These are phyloP conservation scores for Drosophila buzzatii DNA, from an alignment of 2,888 invertebrate genomes.

Conservation along the genomic window DNA sequence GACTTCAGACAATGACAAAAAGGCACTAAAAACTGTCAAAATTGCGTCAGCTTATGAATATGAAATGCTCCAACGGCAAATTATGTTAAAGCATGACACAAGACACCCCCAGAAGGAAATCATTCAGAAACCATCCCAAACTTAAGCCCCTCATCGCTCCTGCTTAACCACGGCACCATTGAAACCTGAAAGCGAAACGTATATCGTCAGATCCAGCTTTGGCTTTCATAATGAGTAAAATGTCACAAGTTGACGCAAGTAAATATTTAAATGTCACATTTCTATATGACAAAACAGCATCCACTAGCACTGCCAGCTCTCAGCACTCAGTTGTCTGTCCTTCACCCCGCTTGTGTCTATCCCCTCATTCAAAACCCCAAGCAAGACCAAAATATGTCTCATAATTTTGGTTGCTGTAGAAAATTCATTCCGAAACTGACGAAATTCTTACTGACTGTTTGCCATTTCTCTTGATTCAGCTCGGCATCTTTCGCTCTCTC, in stretches of 20 bases:
- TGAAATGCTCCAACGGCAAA: slow-evolving; percentile 60
- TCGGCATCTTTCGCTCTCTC: too few species aligned
- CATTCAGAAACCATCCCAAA: neutral
- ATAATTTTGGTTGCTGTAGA: slow-evolving; percentile 62
- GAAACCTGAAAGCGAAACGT: slow-evolving; percentile 43
- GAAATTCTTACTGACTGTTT: slow-evolving; percentile 37
- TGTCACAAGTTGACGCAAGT: slow-evolving; percentile 82
- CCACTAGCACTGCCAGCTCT: neutral
- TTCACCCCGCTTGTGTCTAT: neutral
- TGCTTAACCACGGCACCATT: neutral
- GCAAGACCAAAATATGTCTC: slow-evolving; percentile 68
- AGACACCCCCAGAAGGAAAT: slow-evolving; percentile 5
- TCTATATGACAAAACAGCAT: slow-evolving; percentile 56
- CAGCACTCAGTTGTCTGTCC: neutral
- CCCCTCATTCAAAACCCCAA: slow-evolving; percentile 1
- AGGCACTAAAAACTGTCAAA: slow-evolving; percentile 76
- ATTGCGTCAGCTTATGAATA: slow-evolving; percentile 78
- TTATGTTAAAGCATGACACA: slow-evolving; percentile 58
- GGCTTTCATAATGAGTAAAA: slow-evolving; percentile 75
- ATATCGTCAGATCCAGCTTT: slow-evolving; percentile 38
- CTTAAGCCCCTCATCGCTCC: neutral
- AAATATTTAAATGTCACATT: slow-evolving; percentile 84
- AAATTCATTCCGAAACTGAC: slow-evolving; percentile 48
- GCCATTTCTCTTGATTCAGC: slow-evolving; percentile 14
- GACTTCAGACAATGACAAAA: slow-evolving; percentile 46